Conservation (phyloP, 2,113 vertebrate species). For the Aviceda subcristata region DNA sequence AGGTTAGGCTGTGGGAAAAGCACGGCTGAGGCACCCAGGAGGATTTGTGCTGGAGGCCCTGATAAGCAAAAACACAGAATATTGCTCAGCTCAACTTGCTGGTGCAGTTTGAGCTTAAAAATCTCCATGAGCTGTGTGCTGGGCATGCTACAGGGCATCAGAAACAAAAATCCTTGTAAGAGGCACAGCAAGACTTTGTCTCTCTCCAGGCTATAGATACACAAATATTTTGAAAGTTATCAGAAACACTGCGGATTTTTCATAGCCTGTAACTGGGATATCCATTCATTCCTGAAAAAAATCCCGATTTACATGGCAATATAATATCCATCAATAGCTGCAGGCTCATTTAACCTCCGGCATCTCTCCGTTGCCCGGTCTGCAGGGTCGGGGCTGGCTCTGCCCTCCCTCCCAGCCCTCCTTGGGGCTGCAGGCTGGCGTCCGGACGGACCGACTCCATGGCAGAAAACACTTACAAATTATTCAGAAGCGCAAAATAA, state of each 20-base stretch:
- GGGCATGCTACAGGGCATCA: background rate
- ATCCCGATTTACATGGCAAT: background rate
- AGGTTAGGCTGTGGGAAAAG: background rate
- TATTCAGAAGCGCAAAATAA: background rate
- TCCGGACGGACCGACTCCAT: background rate
- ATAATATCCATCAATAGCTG: conserved; percentile 20
- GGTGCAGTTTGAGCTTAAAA: background rate
- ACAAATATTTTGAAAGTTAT: background rate
- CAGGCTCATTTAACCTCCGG: background rate
- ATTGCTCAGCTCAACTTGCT: background rate
- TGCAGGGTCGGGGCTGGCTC: background rate
- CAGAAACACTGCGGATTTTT: background rate
- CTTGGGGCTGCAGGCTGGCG: background rate
- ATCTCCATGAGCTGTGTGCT: background rate
- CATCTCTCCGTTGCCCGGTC: background rate
- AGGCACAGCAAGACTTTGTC: background rate
- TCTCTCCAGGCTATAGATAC: background rate
- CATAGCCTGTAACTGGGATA: background rate
- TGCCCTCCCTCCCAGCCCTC: background rate
- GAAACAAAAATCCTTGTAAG: background rate
- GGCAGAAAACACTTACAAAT: background rate
- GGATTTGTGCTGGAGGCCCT: background rate
- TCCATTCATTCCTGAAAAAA: background rate
- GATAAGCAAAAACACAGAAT: background rate
- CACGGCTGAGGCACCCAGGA: background rate